These are phyloP conservation scores for Podotricha telesiphe DNA, from an alignment of 2,888 invertebrate species.

Conservation along the genomic window DNA sequence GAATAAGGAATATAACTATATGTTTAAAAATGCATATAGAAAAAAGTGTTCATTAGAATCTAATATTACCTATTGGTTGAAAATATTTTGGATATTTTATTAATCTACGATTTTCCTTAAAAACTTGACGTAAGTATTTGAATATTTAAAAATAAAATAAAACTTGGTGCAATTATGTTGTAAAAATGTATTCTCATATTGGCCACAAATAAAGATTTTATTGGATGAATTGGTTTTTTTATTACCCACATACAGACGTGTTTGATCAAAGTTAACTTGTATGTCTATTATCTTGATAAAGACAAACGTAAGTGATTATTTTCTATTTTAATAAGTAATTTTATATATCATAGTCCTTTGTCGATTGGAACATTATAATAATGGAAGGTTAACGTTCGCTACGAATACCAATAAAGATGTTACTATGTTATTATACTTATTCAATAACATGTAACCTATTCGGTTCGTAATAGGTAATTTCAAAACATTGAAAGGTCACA, in stretches of 20 bases:
- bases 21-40: too few species aligned
- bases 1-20: neutral
- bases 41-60: too few species aligned
- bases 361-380: conserved; percentile 10
- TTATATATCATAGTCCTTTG: neutral
- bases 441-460: conserved; percentile 26
- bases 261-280: neutral
- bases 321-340: neutral
- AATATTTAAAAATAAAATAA: conserved; percentile 8
- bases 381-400: conserved; percentile 15
- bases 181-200: neutral
- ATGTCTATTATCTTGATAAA: neutral
- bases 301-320: neutral
- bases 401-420: conserved; percentile 6
- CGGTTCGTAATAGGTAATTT: conserved; percentile 19
- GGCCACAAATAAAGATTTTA: neutral
- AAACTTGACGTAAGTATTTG: neutral
- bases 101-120: conserved; percentile 3
- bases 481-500: conserved; percentile 28
- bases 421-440: conserved; percentile 16
- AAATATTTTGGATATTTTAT: neutral
- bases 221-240: neutral
- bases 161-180: neutral
- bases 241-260: neutral
- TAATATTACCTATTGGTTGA: neutral